Base-by-base conservation (phyloP, 2,888 invertebrate species). In the Oeneis ivallda region DNA sequence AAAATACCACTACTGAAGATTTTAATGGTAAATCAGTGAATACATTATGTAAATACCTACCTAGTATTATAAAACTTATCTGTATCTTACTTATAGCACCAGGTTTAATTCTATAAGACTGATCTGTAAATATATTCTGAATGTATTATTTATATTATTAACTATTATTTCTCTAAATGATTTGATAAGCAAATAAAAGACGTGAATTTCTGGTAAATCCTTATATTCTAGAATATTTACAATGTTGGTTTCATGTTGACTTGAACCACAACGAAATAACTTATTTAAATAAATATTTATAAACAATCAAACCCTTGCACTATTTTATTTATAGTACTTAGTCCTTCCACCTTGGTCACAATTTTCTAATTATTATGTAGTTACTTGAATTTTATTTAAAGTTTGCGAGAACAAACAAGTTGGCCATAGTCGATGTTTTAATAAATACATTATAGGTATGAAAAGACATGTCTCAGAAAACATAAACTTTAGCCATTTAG, bases 211-310 rank as follows among this genome's bases (percentile, higher is more conserved):
- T 75, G 63, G 63, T 75, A 78, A 77, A 78, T 72, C 64, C 79
- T 81, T 84, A 83, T 83, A 77, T 82, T 78, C 75, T 79, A 82
- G 72, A 77, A 80, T 84, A 84, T 84, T 82, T 84, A 85, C 84
- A 86, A 79, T 77, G 78, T 81, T 82, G 81, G 64, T 65, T 77
- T 81, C 58, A 17, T 8, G 39, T 56, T 77, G 80, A 79, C 85
- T 86, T 82, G 87, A 37, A 37, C 9, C 37, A 8, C 85, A 87
- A 90, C 86, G 82, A 86, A 87, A 82, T 85, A 86, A 87, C 82
- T 85, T 87, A 87, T 77, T 76, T 72, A 80, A 76, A 85, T 82
- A 85, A 86, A 86, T 85, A 83, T 78, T 76, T 78, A 77, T 76
- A 69, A 62, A 69, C 63, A 64, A 59, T 54, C 45, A 39, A 45